phyloP scores from a whole-genome alignment of 2,113 vertebrate genomes.

The Mesitornis unicolor region DNA sequence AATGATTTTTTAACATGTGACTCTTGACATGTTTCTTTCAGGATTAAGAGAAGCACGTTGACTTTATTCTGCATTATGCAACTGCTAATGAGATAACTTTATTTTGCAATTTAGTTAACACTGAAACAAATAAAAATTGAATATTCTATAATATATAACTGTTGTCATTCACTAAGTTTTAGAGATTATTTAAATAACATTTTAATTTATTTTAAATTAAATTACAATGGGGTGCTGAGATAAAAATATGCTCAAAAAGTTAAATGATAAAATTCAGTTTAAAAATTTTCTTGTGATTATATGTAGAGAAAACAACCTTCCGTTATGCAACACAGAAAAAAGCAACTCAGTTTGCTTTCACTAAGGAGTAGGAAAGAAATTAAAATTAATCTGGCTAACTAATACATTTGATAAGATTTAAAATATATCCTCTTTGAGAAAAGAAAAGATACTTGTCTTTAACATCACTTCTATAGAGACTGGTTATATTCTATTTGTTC shows the following conservation, averaged over 20 bases:
- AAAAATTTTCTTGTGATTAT: background rate
- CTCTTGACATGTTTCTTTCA: background rate
- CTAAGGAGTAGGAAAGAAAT: background rate
- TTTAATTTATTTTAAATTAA: background rate
- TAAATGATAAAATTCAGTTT: background rate
- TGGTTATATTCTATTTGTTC: background rate
- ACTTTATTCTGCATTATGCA: background rate
- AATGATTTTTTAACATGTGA: background rate
- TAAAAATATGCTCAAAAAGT: background rate
- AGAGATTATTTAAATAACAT: background rate
- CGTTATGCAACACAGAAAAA: background rate
- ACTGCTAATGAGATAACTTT: constrained; percentile 29
- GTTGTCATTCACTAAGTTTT: background rate
- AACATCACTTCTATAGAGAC: background rate
- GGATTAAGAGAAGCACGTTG: background rate
- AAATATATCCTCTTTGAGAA: background rate
- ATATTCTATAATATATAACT: background rate
- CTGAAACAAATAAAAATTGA: background rate
- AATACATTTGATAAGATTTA: background rate
- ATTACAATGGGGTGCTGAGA: background rate
- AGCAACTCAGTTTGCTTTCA: background rate
- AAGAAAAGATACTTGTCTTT: background rate
- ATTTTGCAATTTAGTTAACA: constrained; percentile 34
- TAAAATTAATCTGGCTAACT: background rate
- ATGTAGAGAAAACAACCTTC: background rate